Conservation (phyloP, 2,113 vertebrate genomes). For the Taxidea taxus region DNA sequence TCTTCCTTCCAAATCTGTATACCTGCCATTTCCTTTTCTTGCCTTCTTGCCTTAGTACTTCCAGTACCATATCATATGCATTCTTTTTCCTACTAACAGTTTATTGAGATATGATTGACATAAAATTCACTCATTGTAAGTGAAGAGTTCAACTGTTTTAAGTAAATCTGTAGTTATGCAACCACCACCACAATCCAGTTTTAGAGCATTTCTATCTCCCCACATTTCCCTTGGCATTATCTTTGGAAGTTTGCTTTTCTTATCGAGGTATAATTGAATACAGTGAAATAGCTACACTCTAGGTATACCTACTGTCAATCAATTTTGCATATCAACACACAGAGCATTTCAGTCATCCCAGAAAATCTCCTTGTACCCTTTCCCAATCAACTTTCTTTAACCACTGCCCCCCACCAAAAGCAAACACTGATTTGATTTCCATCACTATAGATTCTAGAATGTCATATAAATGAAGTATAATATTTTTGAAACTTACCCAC, state of each 20-base stretch:
- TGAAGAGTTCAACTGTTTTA: neutral
- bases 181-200: neutral
- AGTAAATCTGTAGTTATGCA: neutral
- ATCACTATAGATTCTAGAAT: neutral
- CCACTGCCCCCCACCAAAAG: neutral
- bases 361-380: neutral
- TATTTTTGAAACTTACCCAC: neutral
- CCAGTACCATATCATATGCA: neutral
- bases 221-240: neutral
- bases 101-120: neutral
- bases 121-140: neutral
- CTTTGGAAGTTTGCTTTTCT: neutral
- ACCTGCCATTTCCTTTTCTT: neutral
- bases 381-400: neutral
- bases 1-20: neutral
- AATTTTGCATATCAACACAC: neutral
- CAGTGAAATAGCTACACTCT: neutral
- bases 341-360: neutral
- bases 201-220: neutral
- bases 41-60: neutral
- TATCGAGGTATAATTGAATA: neutral
- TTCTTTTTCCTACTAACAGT: neutral
- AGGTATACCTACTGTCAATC: neutral
- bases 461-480: neutral
- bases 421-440: neutral